phyloP scores from a whole-genome alignment of 1,140 invertebrate genomes.

The Drosophila dunni region DNA sequence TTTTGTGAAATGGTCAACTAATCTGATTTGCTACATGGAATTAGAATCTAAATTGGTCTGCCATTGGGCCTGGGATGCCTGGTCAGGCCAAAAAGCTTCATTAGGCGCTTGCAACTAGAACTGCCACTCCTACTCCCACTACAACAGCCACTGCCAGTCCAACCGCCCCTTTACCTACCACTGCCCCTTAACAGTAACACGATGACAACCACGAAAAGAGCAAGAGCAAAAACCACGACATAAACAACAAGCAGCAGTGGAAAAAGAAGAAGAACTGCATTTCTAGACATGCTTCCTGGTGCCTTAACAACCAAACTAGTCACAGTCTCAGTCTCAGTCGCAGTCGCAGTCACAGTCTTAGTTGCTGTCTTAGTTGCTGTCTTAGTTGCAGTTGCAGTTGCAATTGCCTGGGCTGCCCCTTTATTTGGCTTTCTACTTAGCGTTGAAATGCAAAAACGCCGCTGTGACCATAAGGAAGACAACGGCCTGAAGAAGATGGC shows the following conservation, averaged over 20 bases:
- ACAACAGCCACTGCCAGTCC: constrained; percentile 36
- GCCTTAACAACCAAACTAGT: constrained; percentile 11
- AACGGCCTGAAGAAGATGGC: constrained; percentile 13
- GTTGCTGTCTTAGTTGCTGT: not conserved
- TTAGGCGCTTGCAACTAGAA: constrained; percentile 49
- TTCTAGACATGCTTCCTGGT: constrained; percentile 79
- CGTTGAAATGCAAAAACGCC: constrained; percentile 71
- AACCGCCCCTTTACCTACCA: constrained; percentile 33
- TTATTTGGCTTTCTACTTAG: constrained; percentile 77
- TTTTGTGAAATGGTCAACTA: constrained; percentile 54
- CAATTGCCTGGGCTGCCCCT: constrained; percentile 23
- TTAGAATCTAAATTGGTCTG: constrained; percentile 77
- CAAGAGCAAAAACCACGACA: constrained; percentile 53
- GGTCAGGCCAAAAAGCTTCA: constrained; percentile 62
- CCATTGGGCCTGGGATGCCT: constrained; percentile 1
- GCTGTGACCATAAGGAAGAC: constrained; percentile 50
- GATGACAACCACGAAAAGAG: constrained; percentile 64
- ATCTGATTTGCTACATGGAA: constrained; percentile 79
- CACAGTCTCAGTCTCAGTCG: constrained; percentile 1
- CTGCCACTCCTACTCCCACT: constrained; percentile 33
- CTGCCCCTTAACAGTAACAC: constrained; percentile 45
- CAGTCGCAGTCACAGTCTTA: not conserved
- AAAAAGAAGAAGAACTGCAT: constrained; percentile 49
- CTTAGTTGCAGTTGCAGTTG: constrained; percentile 20
- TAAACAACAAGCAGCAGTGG: constrained; percentile 13